Percentiles rank a stretch among this genome's conserved stretches.
Evolutionary conservation across 2,888 invertebrate genomes (phyloP).

Genomic region (Argyra leucocephala): DNA sequence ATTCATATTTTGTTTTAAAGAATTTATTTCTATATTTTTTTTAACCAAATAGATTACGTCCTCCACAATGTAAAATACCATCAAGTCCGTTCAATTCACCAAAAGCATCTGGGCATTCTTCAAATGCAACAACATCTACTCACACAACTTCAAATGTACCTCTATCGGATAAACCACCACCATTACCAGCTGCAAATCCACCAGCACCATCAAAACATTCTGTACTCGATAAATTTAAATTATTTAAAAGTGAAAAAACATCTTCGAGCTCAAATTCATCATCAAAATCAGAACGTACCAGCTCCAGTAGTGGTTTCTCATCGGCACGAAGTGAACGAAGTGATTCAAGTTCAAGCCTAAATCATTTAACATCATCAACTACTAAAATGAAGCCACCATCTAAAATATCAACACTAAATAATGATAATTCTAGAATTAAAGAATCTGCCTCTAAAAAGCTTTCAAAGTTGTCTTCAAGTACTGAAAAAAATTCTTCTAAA

Average conservation of each 20-base stretch:
- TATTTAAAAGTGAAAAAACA: slow-evolving; percentile 53
- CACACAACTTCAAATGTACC: slow-evolving; percentile 10
- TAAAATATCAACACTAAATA: background rate
- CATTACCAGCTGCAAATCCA: background rate
- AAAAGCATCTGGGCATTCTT: slow-evolving; percentile 35
- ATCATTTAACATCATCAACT: slow-evolving; percentile 42
- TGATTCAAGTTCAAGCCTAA: slow-evolving; percentile 50
- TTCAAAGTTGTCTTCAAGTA: slow-evolving; percentile 17
- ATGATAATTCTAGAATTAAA: slow-evolving; percentile 7
- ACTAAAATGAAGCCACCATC: slow-evolving; percentile 23
- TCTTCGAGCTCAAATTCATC: slow-evolving; percentile 45
- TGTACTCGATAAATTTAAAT: slow-evolving; percentile 77
- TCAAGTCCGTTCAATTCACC: slow-evolving; percentile 39
- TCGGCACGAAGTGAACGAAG: slow-evolving; percentile 67
- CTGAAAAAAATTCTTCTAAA: slow-evolving; percentile 8
- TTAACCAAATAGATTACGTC: slow-evolving; percentile 22
- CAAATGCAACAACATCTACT: slow-evolving; percentile 21
- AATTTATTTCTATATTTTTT: background rate
- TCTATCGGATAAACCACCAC: slow-evolving; percentile 3
- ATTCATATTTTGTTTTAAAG: background rate
- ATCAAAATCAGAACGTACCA: slow-evolving; percentile 60
- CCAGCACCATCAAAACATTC: slow-evolving; percentile 51
- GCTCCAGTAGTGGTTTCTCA: slow-evolving; percentile 77
- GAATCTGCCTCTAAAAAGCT: slow-evolving; percentile 13
- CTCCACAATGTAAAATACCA: slow-evolving; percentile 45